Percentiles rank a stretch among this genome's conserved stretches.
These are phyloP conservation scores for Myiopsitta monachus DNA, from an alignment of 2,113 vertebrate genomes.

Conservation along the genomic window DNA sequence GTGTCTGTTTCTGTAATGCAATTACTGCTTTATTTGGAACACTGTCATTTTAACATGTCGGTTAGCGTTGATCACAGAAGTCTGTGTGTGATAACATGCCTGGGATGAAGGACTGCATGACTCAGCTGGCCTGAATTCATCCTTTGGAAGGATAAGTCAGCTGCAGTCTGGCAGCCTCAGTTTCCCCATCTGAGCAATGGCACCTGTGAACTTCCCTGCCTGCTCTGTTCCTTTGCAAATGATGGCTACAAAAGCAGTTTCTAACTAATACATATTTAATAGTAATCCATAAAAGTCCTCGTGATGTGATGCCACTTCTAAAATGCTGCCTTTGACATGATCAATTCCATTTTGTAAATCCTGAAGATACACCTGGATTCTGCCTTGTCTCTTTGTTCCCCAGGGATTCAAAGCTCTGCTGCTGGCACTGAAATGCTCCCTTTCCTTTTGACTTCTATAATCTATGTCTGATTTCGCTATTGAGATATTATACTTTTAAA, in stretches of 20 bases:
- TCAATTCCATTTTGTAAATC: neutral
- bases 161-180: neutral
- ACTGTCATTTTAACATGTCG: neutral
- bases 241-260: neutral
- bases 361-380: neutral
- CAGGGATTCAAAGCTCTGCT: neutral
- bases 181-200: neutral
- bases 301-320: neutral
- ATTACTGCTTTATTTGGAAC: slow-evolving; percentile 34
- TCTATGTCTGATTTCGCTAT: neutral
- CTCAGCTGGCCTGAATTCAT: neutral
- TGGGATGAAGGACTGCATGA: neutral
- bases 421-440: neutral
- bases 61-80: slow-evolving; percentile 23
- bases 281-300: neutral
- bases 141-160: neutral
- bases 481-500: neutral
- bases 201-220: neutral
- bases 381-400: neutral
- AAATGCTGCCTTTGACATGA: neutral
- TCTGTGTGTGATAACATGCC: neutral
- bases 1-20: slow-evolving; percentile 20
- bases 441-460: neutral
- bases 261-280: neutral
- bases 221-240: neutral